Evolutionary conservation across 2,797 vertebrate genomes (phyloP), one percentile per base, ranked within the genome.

Genomic region (Arremon brunneinucha): DNA sequence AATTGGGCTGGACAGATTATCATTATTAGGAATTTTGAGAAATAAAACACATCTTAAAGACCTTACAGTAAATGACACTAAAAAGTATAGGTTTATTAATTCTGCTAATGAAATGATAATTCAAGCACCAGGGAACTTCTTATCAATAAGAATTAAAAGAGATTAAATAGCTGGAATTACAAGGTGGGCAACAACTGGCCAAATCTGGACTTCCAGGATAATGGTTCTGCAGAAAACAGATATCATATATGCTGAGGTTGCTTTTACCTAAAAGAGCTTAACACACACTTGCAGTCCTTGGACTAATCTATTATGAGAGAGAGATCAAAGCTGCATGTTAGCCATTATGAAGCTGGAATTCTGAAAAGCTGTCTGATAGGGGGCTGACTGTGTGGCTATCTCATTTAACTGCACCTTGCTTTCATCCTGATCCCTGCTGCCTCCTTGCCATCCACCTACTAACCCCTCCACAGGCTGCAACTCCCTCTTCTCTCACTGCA

Each of bases 321-420:
- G 27, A 90, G 46, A 87, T 91, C 84, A 96, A 95, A 96, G 89
- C 26, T 69, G 32, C 19, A 22, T 30, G 46, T 83, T 83, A 92
- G 50, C 39, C 28, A 49, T 86, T 91, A 91, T 72, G 69, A 89
- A 89, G 72, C 30, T 47, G 72, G 68, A 89, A 85, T 86, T 89
- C 83, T 28, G 82, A 86, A 85, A 76, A 95, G 53, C 69, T 91
- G 82, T 24, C 37, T 81, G 65, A 55, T 59, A 28, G 28, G 32
- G 50, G 67, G 26, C n/a, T 90, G 81, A 35, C 74, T 68, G 27
- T 14, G 9, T 62, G 57, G 43, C 63, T 78, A 32, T 63, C 44
- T 92, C 79, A 81, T 35, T 78, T 55, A 85, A 93, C 53, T 46
- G 65, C 57, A 81, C 39, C 49, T 28, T 57, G 55, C 71, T 86